Conservation (phyloP, 2,113 vertebrate genomes). For the Mirounga angustirostris region DNA sequence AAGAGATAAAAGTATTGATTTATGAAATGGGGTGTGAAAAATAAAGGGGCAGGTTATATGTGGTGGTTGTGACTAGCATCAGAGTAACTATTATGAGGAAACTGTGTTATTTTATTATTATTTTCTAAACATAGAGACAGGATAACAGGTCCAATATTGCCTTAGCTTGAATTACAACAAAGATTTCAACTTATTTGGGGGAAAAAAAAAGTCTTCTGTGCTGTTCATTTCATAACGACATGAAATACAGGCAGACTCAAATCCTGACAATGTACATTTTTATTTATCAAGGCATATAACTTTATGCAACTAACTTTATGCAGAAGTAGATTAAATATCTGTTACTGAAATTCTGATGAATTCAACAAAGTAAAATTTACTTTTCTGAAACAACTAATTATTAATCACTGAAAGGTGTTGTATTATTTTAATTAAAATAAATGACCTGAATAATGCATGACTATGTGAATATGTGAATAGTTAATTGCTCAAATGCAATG, state of each 20-base stretch:
- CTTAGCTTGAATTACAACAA: not conserved
- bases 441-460: constrained; percentile 56
- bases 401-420: constrained; percentile 41
- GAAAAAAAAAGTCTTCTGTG: not conserved
- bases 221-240: not conserved
- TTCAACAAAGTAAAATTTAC: constrained; percentile 60
- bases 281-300: not conserved
- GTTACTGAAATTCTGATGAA: not conserved
- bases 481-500: constrained; percentile 62
- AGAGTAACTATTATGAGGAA: not conserved
- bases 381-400: constrained; percentile 35
- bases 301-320: not conserved
- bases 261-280: not conserved
- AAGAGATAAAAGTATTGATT: not conserved
- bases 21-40: not conserved
- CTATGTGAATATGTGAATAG: not conserved
- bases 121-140: not conserved
- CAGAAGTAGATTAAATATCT: not conserved
- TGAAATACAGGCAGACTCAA: not conserved
- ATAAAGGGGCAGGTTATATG: not conserved
- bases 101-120: not conserved
- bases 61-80: not conserved
- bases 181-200: not conserved
- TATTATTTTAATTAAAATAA: constrained; percentile 74
- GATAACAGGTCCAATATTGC: not conserved